phyloP scores from a whole-genome alignment of 2,888 invertebrate genomes.

The Oscheius sp. region DNA sequence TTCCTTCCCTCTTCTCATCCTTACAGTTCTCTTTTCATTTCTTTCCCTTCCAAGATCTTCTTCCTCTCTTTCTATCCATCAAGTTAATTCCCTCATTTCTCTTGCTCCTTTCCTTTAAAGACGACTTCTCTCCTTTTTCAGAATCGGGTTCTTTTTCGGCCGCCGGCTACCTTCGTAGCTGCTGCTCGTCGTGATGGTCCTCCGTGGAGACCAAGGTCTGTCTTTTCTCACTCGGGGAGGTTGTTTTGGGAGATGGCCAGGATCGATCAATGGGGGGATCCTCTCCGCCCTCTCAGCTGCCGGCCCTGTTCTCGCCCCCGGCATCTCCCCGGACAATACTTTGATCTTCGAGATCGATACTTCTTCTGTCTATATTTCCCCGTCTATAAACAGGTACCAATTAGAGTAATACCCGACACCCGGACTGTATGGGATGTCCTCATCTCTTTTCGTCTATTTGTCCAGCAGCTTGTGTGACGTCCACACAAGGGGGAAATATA shows the following conservation, averaged over 20 bases:
- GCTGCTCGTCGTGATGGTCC: constrained; percentile 30
- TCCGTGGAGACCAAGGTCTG: constrained; percentile 37
- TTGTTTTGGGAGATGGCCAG: constrained; percentile 16
- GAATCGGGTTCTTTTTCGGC: constrained; percentile 34
- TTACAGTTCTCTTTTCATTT: background rate
- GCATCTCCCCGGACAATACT: background rate
- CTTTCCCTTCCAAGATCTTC: background rate
- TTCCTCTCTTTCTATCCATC: constrained; percentile 14
- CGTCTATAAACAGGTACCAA: no score
- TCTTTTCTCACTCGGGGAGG: constrained; percentile 1
- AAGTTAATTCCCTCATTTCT: constrained; percentile 5
- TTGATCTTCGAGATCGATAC: background rate
- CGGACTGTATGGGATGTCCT: background rate
- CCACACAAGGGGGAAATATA: constrained; percentile 23
- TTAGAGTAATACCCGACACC: no score
- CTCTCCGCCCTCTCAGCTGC: constrained; percentile 30
- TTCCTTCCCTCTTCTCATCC: background rate
- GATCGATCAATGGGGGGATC: constrained; percentile 31
- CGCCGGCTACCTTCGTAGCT: constrained; percentile 32
- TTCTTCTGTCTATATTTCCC: background rate
- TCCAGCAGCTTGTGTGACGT: constrained; percentile 10
- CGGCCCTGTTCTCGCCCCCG: constrained; percentile 13
- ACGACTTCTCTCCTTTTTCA: constrained; percentile 9
- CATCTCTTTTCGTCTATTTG: background rate
- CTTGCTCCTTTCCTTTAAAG: background rate